Evolutionary conservation across 2,113 vertebrate genomes (phyloP), one percentile per base, ranked within the genome.

Genomic region (Orycteropus afer): DNA sequence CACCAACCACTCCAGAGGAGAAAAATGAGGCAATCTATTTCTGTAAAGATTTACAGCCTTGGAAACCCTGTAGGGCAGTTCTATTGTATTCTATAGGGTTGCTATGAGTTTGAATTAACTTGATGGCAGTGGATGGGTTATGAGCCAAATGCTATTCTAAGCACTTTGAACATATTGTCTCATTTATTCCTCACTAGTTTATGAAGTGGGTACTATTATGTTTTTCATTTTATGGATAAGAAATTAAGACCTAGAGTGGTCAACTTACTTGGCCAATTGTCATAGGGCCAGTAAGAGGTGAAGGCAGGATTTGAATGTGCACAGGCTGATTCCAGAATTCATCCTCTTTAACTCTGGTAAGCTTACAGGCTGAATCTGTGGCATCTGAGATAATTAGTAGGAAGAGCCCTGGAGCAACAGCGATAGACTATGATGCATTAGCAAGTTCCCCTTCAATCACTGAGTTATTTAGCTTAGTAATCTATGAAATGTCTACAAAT

Each of bases 401-500:
- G 34, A 40, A 77, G 34, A 61, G 63, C 4, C 55, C 11, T 27
- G 18, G 14, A 65, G 32, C 22, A 42, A 17, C 40, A 85, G 5
- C 25, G 27, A 61, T 13, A 23, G 51, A 53, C 51, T 65, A 25
- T 89, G 55, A 29, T 6, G 11, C 67, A 76, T 63, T 15, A 61
- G 79, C 4, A 29, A 61, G 55, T 89, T 76, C 59, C 18, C 23
- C 18, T 89, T 25, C 14, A 53, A 14, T 86, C 37, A 9, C 76
- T 76, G 61, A 95, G 12, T 59, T 87, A 79, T 80, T 96, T 96
- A 95, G 55, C 74, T 90, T 42, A 80, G 61, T 92, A 79, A 92
- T 96, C 90, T 92, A 84, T 53, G 18, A 95, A 80, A 59, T 76
- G 85, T 90, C 97, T 86, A 92, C 71, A 92, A 79, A 87, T 95